Percentiles rank a stretch among this genome's conserved stretches.
These are phyloP conservation scores for Mustelus asterias DNA, from an alignment of 2,113 vertebrate genomes.

Conservation along the genomic window DNA sequence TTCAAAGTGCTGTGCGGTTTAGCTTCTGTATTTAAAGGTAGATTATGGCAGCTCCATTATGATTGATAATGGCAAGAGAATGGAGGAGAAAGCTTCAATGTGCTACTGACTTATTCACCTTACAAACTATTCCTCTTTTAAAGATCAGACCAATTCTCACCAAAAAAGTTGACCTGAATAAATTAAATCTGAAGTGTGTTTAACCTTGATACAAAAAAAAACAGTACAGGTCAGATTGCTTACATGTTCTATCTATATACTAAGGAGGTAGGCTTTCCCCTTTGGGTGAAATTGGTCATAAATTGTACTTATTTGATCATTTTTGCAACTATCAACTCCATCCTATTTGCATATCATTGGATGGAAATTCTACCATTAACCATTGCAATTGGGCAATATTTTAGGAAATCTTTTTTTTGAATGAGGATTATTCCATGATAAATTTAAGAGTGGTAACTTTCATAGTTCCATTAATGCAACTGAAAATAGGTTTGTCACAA, in stretches of 20 bases:
- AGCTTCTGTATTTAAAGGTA: background rate
- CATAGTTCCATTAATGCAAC: background rate
- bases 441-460: background rate
- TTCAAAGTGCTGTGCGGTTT: background rate
- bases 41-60: background rate
- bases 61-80: background rate
- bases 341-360: background rate
- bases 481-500: background rate
- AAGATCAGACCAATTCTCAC: background rate
- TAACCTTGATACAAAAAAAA: background rate
- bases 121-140: background rate
- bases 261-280: background rate
- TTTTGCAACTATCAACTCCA: background rate
- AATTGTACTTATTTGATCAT: background rate
- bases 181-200: background rate
- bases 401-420: background rate
- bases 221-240: background rate
- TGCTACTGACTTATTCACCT: background rate
- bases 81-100: background rate
- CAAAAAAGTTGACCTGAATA: background rate
- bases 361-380: background rate
- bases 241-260: background rate
- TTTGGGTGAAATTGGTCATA: background rate
- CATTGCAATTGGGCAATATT: background rate
- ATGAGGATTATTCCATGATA: background rate